phyloP scores from a whole-genome alignment of 2,113 vertebrate genomes.

The Smithornis capensis region DNA sequence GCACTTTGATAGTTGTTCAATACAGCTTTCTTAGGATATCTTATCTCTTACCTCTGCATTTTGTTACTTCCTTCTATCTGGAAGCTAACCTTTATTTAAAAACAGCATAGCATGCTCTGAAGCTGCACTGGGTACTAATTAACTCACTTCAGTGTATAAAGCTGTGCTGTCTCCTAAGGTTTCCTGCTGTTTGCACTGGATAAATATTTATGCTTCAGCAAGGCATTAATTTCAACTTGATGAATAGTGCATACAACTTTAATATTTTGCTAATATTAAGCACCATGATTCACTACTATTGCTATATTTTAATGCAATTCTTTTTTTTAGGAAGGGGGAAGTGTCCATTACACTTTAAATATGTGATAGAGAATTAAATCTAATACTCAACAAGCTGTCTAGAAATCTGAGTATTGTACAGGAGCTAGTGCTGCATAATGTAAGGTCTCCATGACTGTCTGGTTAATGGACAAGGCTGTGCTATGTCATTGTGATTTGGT shows the following conservation, averaged over 20 bases:
- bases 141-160: not conserved
- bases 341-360: not conserved
- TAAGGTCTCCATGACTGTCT: not conserved
- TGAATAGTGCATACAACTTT: not conserved
- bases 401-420: not conserved
- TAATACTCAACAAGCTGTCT: not conserved
- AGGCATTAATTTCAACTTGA: conserved; percentile 13
- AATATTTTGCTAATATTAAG: not conserved
- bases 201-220: conserved; percentile 58
- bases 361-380: not conserved
- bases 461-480: not conserved
- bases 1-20: not conserved
- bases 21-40: not conserved
- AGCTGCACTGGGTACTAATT: not conserved
- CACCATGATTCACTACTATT: not conserved
- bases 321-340: not conserved
- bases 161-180: not conserved
- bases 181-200: conserved; percentile 14
- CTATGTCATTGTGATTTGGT: not conserved
- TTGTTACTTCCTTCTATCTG: not conserved
- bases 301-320: not conserved
- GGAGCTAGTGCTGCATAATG: not conserved
- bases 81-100: conserved; percentile 22
- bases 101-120: not conserved
- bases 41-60: not conserved